These are phyloP conservation scores for Callipepla squamata DNA, from an alignment of 2,113 vertebrate genomes.

Conservation along the genomic window DNA sequence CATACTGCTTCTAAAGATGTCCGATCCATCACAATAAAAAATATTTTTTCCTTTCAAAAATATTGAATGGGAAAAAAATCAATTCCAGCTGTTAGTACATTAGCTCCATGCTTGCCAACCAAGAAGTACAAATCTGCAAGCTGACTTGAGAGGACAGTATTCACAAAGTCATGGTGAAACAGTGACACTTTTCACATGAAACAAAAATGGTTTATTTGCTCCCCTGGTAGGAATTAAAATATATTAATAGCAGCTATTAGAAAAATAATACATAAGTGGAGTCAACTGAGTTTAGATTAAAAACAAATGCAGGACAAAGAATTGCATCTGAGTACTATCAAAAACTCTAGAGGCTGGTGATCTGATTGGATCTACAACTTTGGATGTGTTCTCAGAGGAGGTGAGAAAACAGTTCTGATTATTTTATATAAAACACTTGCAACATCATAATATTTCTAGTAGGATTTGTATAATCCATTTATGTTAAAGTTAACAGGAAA, in stretches of 20 bases:
- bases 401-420: not conserved
- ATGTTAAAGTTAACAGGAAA: not conserved
- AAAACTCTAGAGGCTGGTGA: not conserved
- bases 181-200: not conserved
- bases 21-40: not conserved
- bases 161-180: not conserved
- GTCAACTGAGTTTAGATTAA: not conserved
- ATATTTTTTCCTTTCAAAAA: not conserved
- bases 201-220: not conserved
- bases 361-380: not conserved
- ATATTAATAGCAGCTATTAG: not conserved
- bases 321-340: not conserved
- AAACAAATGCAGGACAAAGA: not conserved
- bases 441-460: not conserved
- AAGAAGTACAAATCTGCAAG: constrained; percentile 54
- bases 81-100: not conserved
- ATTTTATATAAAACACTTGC: not conserved
- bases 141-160: not conserved
- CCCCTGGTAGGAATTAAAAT: not conserved
- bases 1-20: not conserved
- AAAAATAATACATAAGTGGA: not conserved
- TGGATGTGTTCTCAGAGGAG: not conserved
- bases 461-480: not conserved
- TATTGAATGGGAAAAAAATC: not conserved
- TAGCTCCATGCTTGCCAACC: constrained; percentile 22